Conservation (phyloP, 2,113 vertebrate genomes). For the Phocoena phocoena region DNA sequence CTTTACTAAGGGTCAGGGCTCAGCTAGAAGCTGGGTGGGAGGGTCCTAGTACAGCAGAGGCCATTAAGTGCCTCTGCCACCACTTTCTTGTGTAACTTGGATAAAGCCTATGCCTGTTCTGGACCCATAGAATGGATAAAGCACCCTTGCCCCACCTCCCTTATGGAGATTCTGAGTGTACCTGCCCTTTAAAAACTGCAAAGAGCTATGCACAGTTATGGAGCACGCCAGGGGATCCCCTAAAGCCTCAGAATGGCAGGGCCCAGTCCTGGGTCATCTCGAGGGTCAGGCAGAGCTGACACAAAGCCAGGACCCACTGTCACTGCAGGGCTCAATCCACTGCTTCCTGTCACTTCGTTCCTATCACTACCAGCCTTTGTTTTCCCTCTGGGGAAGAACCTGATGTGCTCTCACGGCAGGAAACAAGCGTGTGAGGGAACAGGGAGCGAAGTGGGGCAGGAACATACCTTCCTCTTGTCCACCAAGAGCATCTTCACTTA, state of each 20-base stretch:
- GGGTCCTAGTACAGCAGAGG: not conserved
- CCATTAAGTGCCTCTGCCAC: not conserved
- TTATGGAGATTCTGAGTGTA: not conserved
- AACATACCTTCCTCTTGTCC: not conserved
- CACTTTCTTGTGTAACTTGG: not conserved
- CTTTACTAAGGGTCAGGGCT: not conserved
- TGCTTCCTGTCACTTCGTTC: not conserved
- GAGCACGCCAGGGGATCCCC: not conserved
- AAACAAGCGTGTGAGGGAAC: rapidly evolving
- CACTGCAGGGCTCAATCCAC: not conserved
- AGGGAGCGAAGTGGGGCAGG: not conserved
- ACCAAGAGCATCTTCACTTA: not conserved
- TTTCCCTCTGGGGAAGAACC: not conserved
- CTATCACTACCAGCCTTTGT: not conserved
- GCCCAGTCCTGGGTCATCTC: not conserved
- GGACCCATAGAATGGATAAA: not conserved
- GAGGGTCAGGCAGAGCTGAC: not conserved
- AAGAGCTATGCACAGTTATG: not conserved
- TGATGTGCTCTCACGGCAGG: not conserved
- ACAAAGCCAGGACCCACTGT: not conserved
- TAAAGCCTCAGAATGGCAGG: not conserved
- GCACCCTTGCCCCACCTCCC: too few relatives aligned
- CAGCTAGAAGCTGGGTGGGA: not conserved
- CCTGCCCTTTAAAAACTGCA: not conserved
- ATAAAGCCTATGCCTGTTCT: not conserved